Evolutionary conservation across 2,797 vertebrate genomes (phyloP), one percentile per base, ranked within the genome.

Genomic region (Aphelocoma californica): DNA sequence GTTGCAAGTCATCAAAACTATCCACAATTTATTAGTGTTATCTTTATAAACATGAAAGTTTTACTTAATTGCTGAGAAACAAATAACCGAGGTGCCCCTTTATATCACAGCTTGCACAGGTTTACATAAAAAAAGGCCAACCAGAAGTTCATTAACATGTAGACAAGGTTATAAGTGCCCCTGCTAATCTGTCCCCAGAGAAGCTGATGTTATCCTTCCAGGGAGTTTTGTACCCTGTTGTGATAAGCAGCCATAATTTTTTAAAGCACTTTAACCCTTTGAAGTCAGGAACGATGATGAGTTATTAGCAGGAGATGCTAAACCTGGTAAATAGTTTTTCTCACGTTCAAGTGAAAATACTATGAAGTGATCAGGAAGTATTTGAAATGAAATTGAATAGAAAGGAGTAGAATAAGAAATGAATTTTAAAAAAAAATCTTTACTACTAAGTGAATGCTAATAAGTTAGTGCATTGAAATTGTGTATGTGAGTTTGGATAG

Each of bases 261-360:
- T 98, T 36, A 94, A 91, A 92, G 71, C 95, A 32, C 48, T 98
- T 94, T 91, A 96, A 57, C 56, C 29, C 44, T 61, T 98, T 72
- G 51, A 96, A 66, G 98, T 97, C 48, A 93, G 97, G 48, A 86
- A 83, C 34, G 95, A 98, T 28, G 97, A 98, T 88, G 14, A 97
- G 66, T 82, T 98, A 95, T 95, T 98, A 86, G 96, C 97, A 92
- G 97, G 97, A 20, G 98, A 97, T 88, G 95, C 98, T 64, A 98
- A 98, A 84, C 83, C 36, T 81, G 29, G 12, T 51, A 50, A 88
- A 72, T 82, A 4, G 24, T 79, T 92, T 93, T 88, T 86, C 70
- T 77, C 31, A 90, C 24, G 28, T 77, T 79, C 77, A 60, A 71
- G 31, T 83, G 32, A 74, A 74, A 61, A 38, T 86, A 48, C 29